phyloP scores from a whole-genome alignment of 2,113 vertebrate species.

The Perca fluviatilis region DNA sequence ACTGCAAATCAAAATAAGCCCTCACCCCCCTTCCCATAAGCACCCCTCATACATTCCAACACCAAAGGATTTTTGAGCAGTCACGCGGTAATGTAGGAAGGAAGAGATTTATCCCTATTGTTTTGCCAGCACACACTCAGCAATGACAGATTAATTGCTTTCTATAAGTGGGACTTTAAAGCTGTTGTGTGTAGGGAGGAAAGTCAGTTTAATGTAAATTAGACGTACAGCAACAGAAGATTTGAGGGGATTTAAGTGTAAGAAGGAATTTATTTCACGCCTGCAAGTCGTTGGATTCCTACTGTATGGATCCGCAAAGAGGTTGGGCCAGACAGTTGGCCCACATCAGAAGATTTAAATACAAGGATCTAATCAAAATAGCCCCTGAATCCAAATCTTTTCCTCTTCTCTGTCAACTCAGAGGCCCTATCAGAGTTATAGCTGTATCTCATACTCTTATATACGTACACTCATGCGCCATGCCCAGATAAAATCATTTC shows the following conservation, averaged over 20 bases:
- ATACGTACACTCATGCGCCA: background rate
- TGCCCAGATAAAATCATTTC: slow-evolving; percentile 21
- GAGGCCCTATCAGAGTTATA: background rate
- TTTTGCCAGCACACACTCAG: slow-evolving; percentile 16
- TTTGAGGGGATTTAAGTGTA: background rate
- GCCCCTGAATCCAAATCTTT: background rate
- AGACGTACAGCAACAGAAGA: background rate
- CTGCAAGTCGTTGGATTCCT: background rate
- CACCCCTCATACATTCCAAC: slow-evolving; percentile 20
- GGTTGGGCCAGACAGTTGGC: background rate
- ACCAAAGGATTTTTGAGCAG: slow-evolving; percentile 33
- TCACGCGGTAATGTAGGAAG: slow-evolving; percentile 33
- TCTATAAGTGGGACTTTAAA: slow-evolving; percentile 24
- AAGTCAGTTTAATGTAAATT: background rate
- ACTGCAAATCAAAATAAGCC: slow-evolving; percentile 42
- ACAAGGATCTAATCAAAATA: background rate
- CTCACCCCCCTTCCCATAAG: background rate
- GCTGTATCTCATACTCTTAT: background rate
- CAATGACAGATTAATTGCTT: slow-evolving; percentile 40
- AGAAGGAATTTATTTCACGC: background rate
- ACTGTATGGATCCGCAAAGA: background rate
- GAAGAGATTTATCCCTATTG: slow-evolving; percentile 38
- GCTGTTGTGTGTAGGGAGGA: background rate
- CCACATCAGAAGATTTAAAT: background rate
- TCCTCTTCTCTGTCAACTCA: background rate